These are phyloP conservation scores for Hylaeus volcanicus DNA, from an alignment of 1,140 invertebrate genomes.

Conservation along the genomic window DNA sequence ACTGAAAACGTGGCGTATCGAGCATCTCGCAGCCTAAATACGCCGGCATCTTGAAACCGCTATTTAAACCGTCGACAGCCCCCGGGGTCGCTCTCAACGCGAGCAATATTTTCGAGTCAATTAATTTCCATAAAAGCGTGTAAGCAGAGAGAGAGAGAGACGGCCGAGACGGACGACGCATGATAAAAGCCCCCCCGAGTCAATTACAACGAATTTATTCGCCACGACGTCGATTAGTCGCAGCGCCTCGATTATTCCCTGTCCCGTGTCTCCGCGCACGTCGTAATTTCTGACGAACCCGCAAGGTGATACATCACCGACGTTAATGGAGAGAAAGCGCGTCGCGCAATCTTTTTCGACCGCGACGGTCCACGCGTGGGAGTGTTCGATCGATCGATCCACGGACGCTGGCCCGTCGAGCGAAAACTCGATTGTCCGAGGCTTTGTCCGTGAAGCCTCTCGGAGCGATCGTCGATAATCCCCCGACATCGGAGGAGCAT, in stretches of 20 bases:
- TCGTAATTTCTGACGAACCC: constrained; percentile 48
- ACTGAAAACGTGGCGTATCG: not conserved
- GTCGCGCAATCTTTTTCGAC: constrained; percentile 40
- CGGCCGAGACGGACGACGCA: constrained; percentile 1
- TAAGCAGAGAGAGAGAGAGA: not conserved
- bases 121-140: constrained; percentile 24
- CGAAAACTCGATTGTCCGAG: constrained; percentile 16
- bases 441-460: no score
- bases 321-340: constrained; percentile 70
- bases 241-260: constrained; percentile 29
- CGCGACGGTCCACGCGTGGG: constrained; percentile 35
- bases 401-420: not conserved
- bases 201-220: constrained; percentile 55
- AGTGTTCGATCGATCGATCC: constrained; percentile 50
- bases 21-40: not conserved
- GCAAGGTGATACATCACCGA: constrained; percentile 51
- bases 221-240: constrained; percentile 39
- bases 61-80: constrained; percentile 12
- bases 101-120: constrained; percentile 30
- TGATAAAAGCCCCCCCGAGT: constrained; percentile 31
- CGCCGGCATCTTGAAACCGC: not conserved
- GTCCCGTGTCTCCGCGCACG: constrained; percentile 39
- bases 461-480: constrained; percentile 24
- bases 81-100: not conserved
- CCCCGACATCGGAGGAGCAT: not conserved